Percentiles rank a stretch among this genome's conserved stretches.
Evolutionary conservation across 2,888 invertebrate species (phyloP).

Genomic region (Monochamus alternatus): DNA sequence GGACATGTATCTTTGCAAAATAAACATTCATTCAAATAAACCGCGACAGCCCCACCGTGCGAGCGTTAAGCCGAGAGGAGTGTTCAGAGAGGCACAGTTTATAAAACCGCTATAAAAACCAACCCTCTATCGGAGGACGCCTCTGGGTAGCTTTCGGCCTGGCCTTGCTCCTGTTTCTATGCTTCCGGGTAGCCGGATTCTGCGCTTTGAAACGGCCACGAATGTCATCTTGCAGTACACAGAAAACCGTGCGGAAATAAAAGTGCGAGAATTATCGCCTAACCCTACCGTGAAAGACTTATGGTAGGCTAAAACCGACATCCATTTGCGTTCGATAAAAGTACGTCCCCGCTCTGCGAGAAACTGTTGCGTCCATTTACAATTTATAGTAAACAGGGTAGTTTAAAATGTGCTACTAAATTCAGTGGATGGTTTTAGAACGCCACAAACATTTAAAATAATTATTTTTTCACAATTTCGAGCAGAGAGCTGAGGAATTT

Average conservation of each 20-base stretch:
- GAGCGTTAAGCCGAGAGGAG: neutral
- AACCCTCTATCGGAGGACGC: slow-evolving; percentile 14
- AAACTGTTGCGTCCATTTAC: slow-evolving; percentile 1
- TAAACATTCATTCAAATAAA: too few species aligned
- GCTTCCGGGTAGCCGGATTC: slow-evolving; percentile 63
- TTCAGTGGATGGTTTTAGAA: too few species aligned
- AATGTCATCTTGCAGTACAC: slow-evolving; percentile 66
- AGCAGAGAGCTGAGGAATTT: neutral
- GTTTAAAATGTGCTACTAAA: neutral
- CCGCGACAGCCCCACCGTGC: neutral
- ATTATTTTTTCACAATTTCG: neutral
- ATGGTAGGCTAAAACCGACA: neutral
- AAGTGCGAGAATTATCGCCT: slow-evolving; percentile 52
- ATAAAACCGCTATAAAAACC: slow-evolving; percentile 8
- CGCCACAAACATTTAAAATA: too few species aligned
- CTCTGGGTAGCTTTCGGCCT: slow-evolving; percentile 52
- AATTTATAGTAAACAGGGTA: slow-evolving; percentile 10
- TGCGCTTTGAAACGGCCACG: slow-evolving; percentile 60
- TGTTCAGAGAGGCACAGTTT: neutral
- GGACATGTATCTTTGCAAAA: too few species aligned
- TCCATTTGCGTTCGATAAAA: neutral
- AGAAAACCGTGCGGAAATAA: slow-evolving; percentile 62
- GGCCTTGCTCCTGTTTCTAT: slow-evolving; percentile 62
- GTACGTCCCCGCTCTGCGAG: neutral
- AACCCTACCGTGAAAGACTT: slow-evolving; percentile 17